Evolutionary conservation across 2,113 vertebrate genomes (phyloP), one percentile per base, ranked within the genome.

Genomic region (Dunckerocampus dactyliophorus): DNA sequence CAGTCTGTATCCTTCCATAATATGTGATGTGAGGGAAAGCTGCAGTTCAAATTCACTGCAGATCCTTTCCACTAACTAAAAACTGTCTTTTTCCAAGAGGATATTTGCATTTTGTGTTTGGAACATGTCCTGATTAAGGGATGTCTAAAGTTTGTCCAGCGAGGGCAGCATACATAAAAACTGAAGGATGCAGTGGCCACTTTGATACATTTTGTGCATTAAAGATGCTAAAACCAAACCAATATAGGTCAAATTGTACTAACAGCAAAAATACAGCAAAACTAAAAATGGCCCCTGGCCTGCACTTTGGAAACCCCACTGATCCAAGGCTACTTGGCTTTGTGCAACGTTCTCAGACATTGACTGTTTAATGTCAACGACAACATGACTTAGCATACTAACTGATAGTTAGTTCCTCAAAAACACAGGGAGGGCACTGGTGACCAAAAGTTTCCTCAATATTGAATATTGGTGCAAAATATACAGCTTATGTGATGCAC

Each of bases 11-110:
- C 37, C 37, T 42, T 14, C 10, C 21, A 19, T 42, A 21, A 34
- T 39, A 4, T 39, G 20, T 19, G 39, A 37, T 64, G 17, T 6
- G 65, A 65, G 53, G 43, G 24, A 68, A 56, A 68, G 50, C 47
- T 46, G 28, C 47, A 43, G 65, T 59, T 62, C 28, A 14, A 39
- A 6, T 22, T 53, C 34, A 2, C 22, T 24, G 28, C 28, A 50
- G 59, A 48, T 69, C 6, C 31, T 49, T 62, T 62, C 13, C 49
- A 50, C 21, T 1, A 21, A 10, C 54, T 22, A 37, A 34, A 62
- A 31, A 4, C 4, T 8, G n/a, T 28, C 21, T 43, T 64, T 50
- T 55, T n/a, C 8, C 15, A 28, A 20, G n/a, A 56, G 20, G 34
- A 56, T 21, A 37, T 55, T 12, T 20, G n/a, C 16, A 6, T 37